Evolutionary conservation across 2,888 invertebrate species (phyloP), one percentile per base, ranked within the genome.

Genomic region (Drosophila algonquin): DNA sequence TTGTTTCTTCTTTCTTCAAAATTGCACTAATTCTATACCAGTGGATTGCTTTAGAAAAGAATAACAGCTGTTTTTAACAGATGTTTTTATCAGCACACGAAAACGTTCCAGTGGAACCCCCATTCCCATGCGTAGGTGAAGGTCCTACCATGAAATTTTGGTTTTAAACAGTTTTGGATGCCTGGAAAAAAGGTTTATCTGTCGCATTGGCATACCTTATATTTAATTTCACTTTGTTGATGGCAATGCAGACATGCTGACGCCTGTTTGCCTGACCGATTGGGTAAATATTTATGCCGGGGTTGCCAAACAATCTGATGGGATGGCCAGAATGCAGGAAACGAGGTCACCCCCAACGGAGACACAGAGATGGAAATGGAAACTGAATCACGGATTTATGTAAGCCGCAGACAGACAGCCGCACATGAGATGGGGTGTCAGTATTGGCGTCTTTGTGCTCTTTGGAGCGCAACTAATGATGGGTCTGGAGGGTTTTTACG

Each of bases 241-340:
- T 40, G 9, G 53, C 63, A 51, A 60, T 45, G 40, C 61, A 83
- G 81, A 84, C 81, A 63, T 55, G 8, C 54, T 53, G 84, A 63
- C 84, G 80, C 72, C 75, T 32, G 73, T 40, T 40, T 40, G 40
- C 53, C 81, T 52, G 48, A 70, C 50, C 77, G 67, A 81, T 84
- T 79, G 85, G 40, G 71, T 65, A 81, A 81, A 83, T 75, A 76
- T 87, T 87, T 78, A 81, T 81, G 78, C 72, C 65, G 18, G 46
- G 27, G 77, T 68, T 75, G 67, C 32, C 52, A 40, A 40, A 55
- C 57, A 57, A 52, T 67, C 57, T 48, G 53, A n/a, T 40, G 57
- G 58, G 63, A 61, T 69, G 73, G 35, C 67, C 52, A 50, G 57
- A 44, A 53, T 55, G 59, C 63, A 45, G 46, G 21, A 72, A 80